Conservation (phyloP, 2,888 invertebrate genomes). For the Phengaris arion region DNA sequence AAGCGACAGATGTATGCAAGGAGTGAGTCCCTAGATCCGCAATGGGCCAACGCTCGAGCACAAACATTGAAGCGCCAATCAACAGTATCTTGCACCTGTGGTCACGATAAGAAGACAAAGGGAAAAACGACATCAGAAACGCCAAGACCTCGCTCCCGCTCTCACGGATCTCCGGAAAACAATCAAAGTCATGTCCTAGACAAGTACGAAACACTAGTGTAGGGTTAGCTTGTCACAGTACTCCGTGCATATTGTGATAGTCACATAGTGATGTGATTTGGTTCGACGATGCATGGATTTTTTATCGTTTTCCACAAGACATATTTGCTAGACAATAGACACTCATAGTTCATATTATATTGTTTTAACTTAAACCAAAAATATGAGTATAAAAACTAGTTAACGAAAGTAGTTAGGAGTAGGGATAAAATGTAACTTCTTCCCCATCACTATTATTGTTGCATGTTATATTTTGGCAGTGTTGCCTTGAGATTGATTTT, state of each 20-base stretch:
- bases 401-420: constrained; percentile 43
- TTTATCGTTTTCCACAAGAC: constrained; percentile 33
- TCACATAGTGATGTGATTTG: constrained; percentile 37
- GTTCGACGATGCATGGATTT: constrained; percentile 48
- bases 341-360: constrained; percentile 33
- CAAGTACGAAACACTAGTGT: constrained; percentile 75
- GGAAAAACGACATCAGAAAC: constrained; percentile 52
- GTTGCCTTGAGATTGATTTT: constrained; percentile 37
- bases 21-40: constrained; percentile 69
- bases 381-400: constrained; percentile 44
- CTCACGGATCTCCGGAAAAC: constrained; percentile 63
- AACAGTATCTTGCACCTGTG: constrained; percentile 72
- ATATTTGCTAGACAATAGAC: constrained; percentile 37
- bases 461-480: constrained; percentile 42
- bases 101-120: constrained; percentile 69
- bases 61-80: constrained; percentile 69
- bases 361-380: constrained; percentile 55
- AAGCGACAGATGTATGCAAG: constrained; percentile 60
- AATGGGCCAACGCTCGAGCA: constrained; percentile 59
- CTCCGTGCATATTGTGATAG: constrained; percentile 49
- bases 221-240: constrained; percentile 44
- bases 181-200: constrained; percentile 67
- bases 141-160: constrained; percentile 62
- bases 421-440: constrained; percentile 41
- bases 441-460: constrained; percentile 42